Conservation (phyloP, 2,113 vertebrate species). For the Lepus timidus region DNA sequence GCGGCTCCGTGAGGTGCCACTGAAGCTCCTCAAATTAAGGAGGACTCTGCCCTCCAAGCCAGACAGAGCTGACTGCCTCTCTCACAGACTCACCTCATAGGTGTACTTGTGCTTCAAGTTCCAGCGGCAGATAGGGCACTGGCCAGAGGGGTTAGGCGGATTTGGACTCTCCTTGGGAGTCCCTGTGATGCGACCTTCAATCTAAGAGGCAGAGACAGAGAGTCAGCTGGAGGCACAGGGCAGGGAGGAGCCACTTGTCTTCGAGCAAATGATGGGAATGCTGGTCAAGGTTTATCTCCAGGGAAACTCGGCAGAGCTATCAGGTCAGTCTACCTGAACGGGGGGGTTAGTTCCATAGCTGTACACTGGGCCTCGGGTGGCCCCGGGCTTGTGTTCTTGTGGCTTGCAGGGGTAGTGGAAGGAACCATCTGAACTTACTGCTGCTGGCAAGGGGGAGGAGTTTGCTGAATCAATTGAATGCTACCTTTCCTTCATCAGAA, state of each 20-base stretch:
- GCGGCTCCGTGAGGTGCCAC: background rate
- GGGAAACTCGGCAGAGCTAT: background rate
- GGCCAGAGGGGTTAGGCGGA: constrained; percentile 95
- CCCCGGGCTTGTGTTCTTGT: background rate
- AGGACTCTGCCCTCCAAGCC: accelerated
- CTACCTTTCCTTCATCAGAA: constrained; percentile 9
- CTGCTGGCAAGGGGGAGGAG: background rate
- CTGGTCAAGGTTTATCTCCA: background rate
- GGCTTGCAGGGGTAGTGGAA: background rate
- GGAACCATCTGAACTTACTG: background rate
- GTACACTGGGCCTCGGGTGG: background rate
- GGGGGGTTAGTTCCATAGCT: background rate
- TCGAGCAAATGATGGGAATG: background rate
- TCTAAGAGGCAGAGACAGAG: constrained; percentile 86
- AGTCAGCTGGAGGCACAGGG: background rate
- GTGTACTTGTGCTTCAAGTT: constrained; percentile 96
- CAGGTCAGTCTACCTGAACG: background rate
- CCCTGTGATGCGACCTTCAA: constrained; percentile 91
- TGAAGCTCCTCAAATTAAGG: background rate
- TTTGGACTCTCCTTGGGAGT: constrained; percentile 80
- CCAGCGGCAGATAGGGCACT: constrained; percentile 98
- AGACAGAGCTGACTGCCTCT: accelerated
- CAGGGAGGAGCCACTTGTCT: background rate
- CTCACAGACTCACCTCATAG: constrained; percentile 91
- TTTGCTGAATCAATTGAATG: background rate